Evolutionary conservation across 2,797 vertebrate species (phyloP).

Genomic region (Phataginus tetradactyla): DNA sequence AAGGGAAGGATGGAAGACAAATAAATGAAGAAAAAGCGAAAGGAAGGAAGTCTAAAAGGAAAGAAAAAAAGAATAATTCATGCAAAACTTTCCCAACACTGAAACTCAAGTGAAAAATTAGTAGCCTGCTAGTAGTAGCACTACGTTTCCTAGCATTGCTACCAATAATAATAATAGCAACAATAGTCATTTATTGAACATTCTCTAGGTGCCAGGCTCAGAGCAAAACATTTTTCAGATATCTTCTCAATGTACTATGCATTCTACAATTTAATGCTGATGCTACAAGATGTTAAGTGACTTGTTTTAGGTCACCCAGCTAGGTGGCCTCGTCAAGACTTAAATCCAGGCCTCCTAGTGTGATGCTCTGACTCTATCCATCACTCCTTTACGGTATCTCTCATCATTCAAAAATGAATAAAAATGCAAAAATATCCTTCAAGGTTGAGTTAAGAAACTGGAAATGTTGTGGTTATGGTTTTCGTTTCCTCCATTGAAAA

Average conservation of each 20-base stretch:
- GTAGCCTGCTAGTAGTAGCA: neutral
- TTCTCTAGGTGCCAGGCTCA: neutral
- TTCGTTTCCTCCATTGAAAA: slow-evolving; percentile 81
- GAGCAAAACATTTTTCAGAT: neutral
- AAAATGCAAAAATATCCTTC: slow-evolving; percentile 65
- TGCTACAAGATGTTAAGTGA: neutral
- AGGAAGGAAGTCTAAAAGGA: neutral
- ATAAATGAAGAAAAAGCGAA: neutral
- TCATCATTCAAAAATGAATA: slow-evolving; percentile 73
- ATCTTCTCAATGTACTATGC: neutral
- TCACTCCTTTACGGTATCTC: neutral
- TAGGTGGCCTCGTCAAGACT: neutral
- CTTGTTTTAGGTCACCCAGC: neutral
- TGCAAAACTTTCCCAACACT: neutral
- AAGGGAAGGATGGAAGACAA: neutral
- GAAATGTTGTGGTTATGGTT: slow-evolving; percentile 74
- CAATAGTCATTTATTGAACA: neutral
- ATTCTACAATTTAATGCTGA: neutral
- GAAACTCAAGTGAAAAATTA: neutral
- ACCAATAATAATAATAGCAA: neutral
- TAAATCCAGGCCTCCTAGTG: neutral
- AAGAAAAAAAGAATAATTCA: neutral
- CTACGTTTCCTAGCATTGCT: neutral
- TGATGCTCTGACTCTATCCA: neutral
- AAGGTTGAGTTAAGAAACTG: slow-evolving; percentile 74